Evolutionary conservation across 2,797 vertebrate genomes (phyloP), one percentile per base, ranked within the genome.

Genomic region (Galagoides demidoff): DNA sequence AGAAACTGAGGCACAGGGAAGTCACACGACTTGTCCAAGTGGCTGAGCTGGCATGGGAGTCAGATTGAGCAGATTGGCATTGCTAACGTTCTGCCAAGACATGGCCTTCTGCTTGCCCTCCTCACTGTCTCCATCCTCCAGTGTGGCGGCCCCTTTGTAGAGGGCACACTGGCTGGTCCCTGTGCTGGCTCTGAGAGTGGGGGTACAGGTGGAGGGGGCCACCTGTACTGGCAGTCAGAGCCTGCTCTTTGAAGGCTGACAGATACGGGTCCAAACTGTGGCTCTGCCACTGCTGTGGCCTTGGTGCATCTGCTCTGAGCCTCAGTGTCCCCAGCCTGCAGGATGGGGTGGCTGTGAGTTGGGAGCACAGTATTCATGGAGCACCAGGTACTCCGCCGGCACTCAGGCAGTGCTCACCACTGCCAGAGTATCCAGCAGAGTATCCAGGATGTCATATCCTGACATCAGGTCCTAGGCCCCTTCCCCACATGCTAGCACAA

Each of bases 291-390:
- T 10, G 29, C 34, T 8, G 13, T 9, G 34, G 29, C 43, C 57
- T 68, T 0, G 2, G 29, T 43, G 49, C 29, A 17, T 0, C 22
- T 63, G 79, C 23, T 29, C 77, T 11, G 77, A 61, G 57, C 31
- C 1, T 0, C n/a, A 3, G n/a, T 4, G 34, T 29, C 63, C 66
- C 83, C 37, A 1, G 3, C 29, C 64, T 77, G 23, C 0, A 31
- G 89, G 82, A 37, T 6, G 34, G 22, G 7, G 39, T 0, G 2
- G 78, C 22, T 9, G 34, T 27, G 59, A 49, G 55, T 23, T 0
- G 19, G 31, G 45, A 39, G 34, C 0, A 3, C 0, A 5, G 5
- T 5, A 16, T 9, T 11, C 0, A 11, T 2, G n/a, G 0, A n/a
- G 39, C n/a, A 11, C 39, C 4, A 7, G 49, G 27, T 0, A 3